Evolutionary conservation across 2,888 invertebrate genomes (phyloP).

Genomic region (Spilosoma lubricipeda): DNA sequence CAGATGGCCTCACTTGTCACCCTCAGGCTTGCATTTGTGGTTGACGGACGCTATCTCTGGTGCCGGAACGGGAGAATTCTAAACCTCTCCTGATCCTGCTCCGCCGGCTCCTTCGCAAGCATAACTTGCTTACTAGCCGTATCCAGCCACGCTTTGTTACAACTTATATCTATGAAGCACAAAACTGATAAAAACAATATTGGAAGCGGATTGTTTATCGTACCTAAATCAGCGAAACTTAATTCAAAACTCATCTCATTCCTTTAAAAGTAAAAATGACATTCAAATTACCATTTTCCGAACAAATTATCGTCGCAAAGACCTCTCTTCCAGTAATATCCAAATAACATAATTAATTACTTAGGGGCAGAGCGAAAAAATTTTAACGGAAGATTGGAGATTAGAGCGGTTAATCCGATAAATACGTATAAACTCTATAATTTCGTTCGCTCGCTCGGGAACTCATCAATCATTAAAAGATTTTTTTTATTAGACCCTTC

Average conservation of each 20-base stretch:
- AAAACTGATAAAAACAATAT: too few relatives aligned
- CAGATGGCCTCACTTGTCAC: too few relatives aligned
- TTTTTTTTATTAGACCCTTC: constrained; percentile 54
- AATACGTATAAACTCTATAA: constrained; percentile 67
- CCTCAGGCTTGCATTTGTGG: too few relatives aligned
- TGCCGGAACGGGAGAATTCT: too few relatives aligned
- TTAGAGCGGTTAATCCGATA: constrained; percentile 73
- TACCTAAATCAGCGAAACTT: too few relatives aligned
- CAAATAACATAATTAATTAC: constrained; percentile 75
- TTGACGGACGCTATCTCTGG: too few relatives aligned
- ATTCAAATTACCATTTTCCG: constrained; percentile 52
- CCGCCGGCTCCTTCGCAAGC: too few relatives aligned
- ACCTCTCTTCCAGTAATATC: constrained; percentile 61
- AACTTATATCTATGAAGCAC: too few relatives aligned
- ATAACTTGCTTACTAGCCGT: too few relatives aligned
- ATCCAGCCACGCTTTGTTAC: too few relatives aligned
- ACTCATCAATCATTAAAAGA: constrained; percentile 72
- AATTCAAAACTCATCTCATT: constrained; percentile 27
- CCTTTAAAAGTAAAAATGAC: constrained; percentile 42
- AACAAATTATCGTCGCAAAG: constrained; percentile 56
- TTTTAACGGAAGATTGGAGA: constrained; percentile 64
- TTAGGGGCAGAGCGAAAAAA: constrained; percentile 58
- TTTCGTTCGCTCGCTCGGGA: constrained; percentile 54
- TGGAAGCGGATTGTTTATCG: too few relatives aligned
- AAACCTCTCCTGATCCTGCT: too few relatives aligned